Conservation (phyloP, 2,113 vertebrate species). For the Ictalurus furcatus region DNA sequence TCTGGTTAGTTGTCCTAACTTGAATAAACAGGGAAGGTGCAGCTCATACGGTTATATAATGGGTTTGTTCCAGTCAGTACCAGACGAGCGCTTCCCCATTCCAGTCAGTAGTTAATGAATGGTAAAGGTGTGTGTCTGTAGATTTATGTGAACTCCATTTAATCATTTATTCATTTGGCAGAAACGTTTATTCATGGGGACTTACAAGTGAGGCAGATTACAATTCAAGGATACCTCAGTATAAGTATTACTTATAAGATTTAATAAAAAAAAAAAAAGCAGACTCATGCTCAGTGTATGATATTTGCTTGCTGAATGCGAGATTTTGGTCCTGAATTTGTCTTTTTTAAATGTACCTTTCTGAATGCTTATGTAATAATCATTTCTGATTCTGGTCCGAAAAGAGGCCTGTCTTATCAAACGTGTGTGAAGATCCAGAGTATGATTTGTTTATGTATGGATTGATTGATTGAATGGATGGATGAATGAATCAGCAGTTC, state of each 20-base stretch:
- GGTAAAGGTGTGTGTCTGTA: not conserved
- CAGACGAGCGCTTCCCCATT: constrained; percentile 33
- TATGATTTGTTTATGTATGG: not conserved
- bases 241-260: too few species aligned
- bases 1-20: constrained; percentile 34
- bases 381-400: not conserved
- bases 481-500: not conserved
- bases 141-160: not conserved
- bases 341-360: not conserved
- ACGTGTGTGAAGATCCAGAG: not conserved
- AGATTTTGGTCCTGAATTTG: not conserved
- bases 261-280: not conserved
- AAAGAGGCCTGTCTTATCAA: not conserved
- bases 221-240: not conserved
- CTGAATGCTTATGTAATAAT: not conserved
- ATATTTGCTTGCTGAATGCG: not conserved
- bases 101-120: constrained; percentile 26
- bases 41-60: constrained; percentile 39
- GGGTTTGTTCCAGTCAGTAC: constrained; percentile 23
- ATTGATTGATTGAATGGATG: not conserved
- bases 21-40: constrained; percentile 31
- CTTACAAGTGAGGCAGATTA: not conserved
- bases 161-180: not conserved
- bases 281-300: not conserved
- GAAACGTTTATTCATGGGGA: not conserved